Percentiles rank a stretch among this genome's conserved stretches.
Conservation (phyloP, 2,113 vertebrate species). For the Toxotes jaculatrix region DNA sequence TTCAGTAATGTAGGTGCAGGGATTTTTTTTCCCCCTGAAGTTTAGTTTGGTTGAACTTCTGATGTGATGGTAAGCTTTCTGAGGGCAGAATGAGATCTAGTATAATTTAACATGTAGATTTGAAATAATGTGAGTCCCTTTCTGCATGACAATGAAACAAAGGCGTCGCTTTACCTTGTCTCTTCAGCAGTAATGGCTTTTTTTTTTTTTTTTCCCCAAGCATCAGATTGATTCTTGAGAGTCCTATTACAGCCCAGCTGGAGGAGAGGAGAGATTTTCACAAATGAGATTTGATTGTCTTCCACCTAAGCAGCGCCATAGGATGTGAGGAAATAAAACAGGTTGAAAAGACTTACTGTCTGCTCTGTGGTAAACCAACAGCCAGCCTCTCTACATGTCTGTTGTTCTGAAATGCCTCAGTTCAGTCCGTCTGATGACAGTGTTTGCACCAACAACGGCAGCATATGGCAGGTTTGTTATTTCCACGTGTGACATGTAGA, state of each 20-base stretch:
- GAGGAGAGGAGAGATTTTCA: neutral
- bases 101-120: no score
- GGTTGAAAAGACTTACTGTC: neutral
- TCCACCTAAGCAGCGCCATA: neutral
- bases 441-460: neutral
- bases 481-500: neutral
- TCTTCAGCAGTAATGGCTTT: slow-evolving; percentile 1
- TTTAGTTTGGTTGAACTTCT: no score
- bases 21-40: no score
- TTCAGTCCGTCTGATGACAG: neutral
- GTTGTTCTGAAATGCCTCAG: neutral
- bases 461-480: neutral
- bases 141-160: neutral
- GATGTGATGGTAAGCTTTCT: no score
- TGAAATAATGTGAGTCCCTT: neutral
- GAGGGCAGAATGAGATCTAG: no score
- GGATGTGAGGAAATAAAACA: neutral
- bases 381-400: no score
- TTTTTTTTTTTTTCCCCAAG: no score
- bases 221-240: slow-evolving; percentile 21
- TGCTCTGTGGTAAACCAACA: neutral
- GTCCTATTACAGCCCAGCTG: slow-evolving; percentile 19
- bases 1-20: no score
- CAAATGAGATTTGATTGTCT: slow-evolving; percentile 19
- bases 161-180: neutral